phyloP scores from a whole-genome alignment of 2,888 invertebrate species.

The Sesamia inferens region DNA sequence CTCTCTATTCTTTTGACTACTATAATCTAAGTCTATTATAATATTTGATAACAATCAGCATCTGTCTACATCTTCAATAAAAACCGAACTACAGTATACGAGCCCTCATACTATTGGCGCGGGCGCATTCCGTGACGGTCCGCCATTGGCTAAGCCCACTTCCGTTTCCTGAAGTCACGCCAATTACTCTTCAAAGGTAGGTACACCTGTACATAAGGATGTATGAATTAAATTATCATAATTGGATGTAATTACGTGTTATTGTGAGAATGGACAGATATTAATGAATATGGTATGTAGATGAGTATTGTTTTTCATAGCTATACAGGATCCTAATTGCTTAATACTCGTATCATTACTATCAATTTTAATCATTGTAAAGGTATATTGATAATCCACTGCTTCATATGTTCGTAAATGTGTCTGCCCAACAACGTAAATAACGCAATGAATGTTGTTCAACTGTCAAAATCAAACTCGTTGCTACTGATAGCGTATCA shows the following conservation, averaged over 20 bases:
- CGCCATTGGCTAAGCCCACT: conserved; percentile 78
- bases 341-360: too few relatives aligned
- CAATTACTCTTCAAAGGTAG: conserved; percentile 78
- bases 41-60: conserved; percentile 12
- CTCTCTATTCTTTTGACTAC: not conserved
- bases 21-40: not conserved
- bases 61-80: conserved; percentile 52
- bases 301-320: conserved; percentile 3
- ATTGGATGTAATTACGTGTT: conserved; percentile 48
- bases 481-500: too few relatives aligned
- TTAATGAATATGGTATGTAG: conserved; percentile 18
- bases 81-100: conserved; percentile 34
- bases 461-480: too few relatives aligned
- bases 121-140: conserved; percentile 79
- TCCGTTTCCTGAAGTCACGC: conserved; percentile 86
- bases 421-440: too few relatives aligned
- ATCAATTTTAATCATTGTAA: too few relatives aligned
- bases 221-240: conserved; percentile 65
- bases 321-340: not conserved
- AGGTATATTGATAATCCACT: too few relatives aligned
- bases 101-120: conserved; percentile 65
- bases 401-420: too few relatives aligned
- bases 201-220: conserved; percentile 80
- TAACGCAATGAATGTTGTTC: too few relatives aligned
- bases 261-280: conserved; percentile 26